Evolutionary conservation across 2,888 invertebrate species (phyloP).

Genomic region (Spicauda simplicius): DNA sequence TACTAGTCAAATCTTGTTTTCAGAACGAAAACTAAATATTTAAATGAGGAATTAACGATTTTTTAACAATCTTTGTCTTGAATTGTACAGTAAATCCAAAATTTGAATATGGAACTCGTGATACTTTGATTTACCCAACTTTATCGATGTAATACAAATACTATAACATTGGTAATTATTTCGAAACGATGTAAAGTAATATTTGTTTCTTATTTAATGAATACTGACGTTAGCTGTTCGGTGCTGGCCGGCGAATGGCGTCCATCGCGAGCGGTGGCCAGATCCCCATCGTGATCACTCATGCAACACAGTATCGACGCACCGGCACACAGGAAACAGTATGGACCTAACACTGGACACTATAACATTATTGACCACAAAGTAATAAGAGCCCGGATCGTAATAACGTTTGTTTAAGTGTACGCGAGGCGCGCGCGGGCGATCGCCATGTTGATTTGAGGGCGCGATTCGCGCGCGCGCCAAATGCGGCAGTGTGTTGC

Average conservation of each 20-base stretch:
- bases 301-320: conserved; percentile 73
- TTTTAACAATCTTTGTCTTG: too few species aligned
- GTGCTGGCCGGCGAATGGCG: conserved; percentile 80
- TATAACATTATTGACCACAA: conserved; percentile 42
- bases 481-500: conserved; percentile 54
- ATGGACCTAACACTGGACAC: conserved; percentile 53
- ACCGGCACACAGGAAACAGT: conserved; percentile 71
- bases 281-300: conserved; percentile 75
- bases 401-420: conserved; percentile 54
- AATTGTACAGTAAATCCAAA: neutral
- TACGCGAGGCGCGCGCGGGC: conserved; percentile 71
- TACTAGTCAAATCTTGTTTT: too few species aligned
- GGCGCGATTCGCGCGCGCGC: conserved; percentile 80
- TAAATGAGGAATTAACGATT: too few species aligned
- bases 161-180: neutral
- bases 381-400: conserved; percentile 45
- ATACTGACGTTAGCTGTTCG: conserved; percentile 79
- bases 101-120: neutral
- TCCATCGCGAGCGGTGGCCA: conserved; percentile 66
- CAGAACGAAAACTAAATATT: too few species aligned
- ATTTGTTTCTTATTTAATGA: conserved; percentile 1
- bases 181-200: neutral
- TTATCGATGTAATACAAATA: neutral
- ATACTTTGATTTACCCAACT: neutral
- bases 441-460: conserved; percentile 76